These are phyloP conservation scores for Abramis brama DNA, from an alignment of 2,113 vertebrate genomes.

Conservation along the genomic window DNA sequence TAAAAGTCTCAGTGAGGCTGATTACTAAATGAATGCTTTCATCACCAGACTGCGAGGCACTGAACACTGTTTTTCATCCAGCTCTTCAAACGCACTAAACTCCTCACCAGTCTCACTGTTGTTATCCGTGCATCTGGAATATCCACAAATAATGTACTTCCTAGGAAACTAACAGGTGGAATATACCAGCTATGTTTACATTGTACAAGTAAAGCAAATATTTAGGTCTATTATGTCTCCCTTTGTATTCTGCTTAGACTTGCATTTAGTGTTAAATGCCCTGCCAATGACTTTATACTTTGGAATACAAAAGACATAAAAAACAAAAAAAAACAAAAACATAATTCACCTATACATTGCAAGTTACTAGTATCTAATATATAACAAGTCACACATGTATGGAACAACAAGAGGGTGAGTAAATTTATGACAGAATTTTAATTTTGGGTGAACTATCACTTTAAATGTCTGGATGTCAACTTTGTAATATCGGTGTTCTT, in stretches of 20 bases:
- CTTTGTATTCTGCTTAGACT: neutral
- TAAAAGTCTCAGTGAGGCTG: conserved; percentile 39
- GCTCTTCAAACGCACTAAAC: neutral
- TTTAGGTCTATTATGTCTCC: neutral
- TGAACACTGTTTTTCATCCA: conserved; percentile 33
- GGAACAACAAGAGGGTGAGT: neutral
- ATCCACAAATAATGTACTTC: neutral
- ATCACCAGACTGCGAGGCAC: conserved; percentile 20
- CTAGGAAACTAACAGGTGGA: neutral
- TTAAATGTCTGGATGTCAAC: neutral
- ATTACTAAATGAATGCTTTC: conserved; percentile 45
- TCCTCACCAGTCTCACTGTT: neutral
- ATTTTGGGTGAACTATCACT: neutral
- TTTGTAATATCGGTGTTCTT: neutral
- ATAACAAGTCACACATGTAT: neutral
- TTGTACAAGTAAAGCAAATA: neutral
- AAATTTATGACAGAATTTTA: neutral
- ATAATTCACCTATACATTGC: neutral
- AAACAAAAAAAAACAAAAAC: no score
- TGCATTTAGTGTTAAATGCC: neutral
- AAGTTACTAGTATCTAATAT: neutral
- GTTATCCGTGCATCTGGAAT: neutral
- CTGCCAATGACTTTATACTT: neutral
- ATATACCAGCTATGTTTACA: neutral
- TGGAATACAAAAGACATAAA: neutral